Base-by-base conservation (phyloP, 1,140 invertebrate genomes). In the Caenorhabditis briggsae region DNA sequence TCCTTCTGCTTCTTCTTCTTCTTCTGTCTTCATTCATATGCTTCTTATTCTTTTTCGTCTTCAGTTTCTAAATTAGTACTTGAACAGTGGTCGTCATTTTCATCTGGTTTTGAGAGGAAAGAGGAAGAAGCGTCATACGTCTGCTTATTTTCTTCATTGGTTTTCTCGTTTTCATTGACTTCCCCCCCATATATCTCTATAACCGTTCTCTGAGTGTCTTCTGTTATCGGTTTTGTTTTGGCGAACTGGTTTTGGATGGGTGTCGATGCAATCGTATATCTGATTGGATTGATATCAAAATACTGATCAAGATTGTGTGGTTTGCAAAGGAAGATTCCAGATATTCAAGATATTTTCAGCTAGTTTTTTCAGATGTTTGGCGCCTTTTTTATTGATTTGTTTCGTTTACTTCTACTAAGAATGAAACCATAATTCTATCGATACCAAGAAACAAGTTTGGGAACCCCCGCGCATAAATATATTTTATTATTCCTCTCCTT, bases 1-100 rank as follows among this genome's bases (percentile, higher is more conserved):
- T n/a, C n/a, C 12, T 8, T 64, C 61, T 33, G 2, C 5, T 64
- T 18, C 61, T 64, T 64, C 64, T 70, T 25, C 61, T 64, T 64
- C 25, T 33, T 33, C 61, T n/a, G 1, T 3, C 1, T 3, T 33
- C 33, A 8, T 53, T 53, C 50, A 53, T 53, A 53, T 53, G 16
- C 11, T 53, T 53, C 50, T 53, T 65, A 25, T 33, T 33, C 61
- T 41, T 65, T 20, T 65, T 33, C 33, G 12, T 70, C 23, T 48
- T 78, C 46, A 46, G 14, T 46, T 70, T 43, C 41, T 14, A 33
- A 33, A 3, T 70, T 70, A 33, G 23, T 23, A 78, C 70, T 78
- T 78, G 25, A 78, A 78, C 70, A 78, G 70, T 78, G 70, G 70
- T 53, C 70, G n/a, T 9, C 70, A n/a, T 53, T 46, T 78, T 78